Percentiles rank a stretch among this genome's conserved stretches.
phyloP scores from a whole-genome alignment of 2,888 invertebrate species.

The Agrochola lychnidis region DNA sequence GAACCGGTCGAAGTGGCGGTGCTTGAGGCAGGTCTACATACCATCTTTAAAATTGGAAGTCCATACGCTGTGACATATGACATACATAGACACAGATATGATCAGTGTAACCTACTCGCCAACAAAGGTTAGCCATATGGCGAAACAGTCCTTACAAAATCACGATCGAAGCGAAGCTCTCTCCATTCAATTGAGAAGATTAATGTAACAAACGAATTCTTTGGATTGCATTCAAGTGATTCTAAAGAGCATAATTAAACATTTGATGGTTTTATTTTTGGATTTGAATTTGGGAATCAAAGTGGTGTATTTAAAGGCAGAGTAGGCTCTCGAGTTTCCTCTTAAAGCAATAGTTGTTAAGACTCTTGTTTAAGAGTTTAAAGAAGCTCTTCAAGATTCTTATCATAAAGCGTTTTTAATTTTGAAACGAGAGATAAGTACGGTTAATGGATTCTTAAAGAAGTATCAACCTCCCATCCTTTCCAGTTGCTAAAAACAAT shows the following conservation, averaged over 20 bases:
- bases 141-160: conserved; percentile 35
- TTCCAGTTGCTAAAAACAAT: neutral
- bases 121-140: conserved; percentile 59
- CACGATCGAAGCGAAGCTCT: conserved; percentile 47
- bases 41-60: neutral
- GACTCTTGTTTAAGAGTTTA: conserved; percentile 24
- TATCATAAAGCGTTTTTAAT: conserved; percentile 30
- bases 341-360: conserved; percentile 12
- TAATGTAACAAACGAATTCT: conserved; percentile 47
- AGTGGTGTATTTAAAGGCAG: conserved; percentile 37
- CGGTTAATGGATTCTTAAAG: conserved; percentile 3
- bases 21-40: no score
- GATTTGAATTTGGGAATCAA: conserved; percentile 44
- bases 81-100: conserved; percentile 12
- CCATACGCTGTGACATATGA: conserved; percentile 1
- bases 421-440: neutral
- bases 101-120: conserved; percentile 32
- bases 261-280: conserved; percentile 58
- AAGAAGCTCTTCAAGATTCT: conserved; percentile 24
- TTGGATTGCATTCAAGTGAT: conserved; percentile 56
- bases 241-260: conserved; percentile 56
- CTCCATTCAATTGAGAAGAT: conserved; percentile 59
- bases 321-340: conserved; percentile 40
- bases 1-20: no score
- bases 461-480: neutral